Evolutionary conservation across 1,140 invertebrate genomes (phyloP), one percentile per base, ranked within the genome.

Genomic region (Acromyrmex heyeri): DNA sequence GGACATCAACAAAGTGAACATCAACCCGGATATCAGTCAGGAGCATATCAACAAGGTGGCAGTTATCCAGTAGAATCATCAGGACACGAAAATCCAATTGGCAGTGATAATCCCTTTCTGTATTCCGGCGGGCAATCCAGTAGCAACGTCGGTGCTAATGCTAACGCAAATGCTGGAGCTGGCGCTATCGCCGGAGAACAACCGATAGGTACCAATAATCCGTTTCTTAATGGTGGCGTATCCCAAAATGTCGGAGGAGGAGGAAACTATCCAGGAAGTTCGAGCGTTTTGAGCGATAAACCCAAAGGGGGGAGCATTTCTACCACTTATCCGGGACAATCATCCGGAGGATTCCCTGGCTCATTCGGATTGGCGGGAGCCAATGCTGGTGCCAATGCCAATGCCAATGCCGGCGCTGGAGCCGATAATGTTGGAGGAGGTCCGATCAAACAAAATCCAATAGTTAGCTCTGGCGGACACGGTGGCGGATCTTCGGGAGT

Each of bases 91-190:
- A 12, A 44, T 4, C 34, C 69, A 0, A 65, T 72, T 8, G 83
- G 18, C 18, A 0, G 48, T 12, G 61, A 34, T 34, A 90, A 89
- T 79, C 72, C 78, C 2, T 90, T 91, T 61, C 21, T 89, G 0
- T 34, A 4, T n/a, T n/a, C 64, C 2, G 53, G 44, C 27, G 64
- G 48, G 0, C 67, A 34, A 21, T 55, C 53, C 14, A 65, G 38
- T 16, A 61, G 30, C 18, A 88, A 76, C 30, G 73, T 73, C 12
- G 79, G 77, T 70, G 83, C 78, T 44, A 85, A 86, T 62, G 88
- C 89, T 3, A 86, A 64, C 64, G 85, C 86, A 7, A 91, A 91
- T 21, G 88, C 85, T 12, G 86, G 34, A 12, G 61, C 64, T 14
- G 57, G 57, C 65, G 62, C 12, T 16, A 50, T 38, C 2, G 18